phyloP scores from a whole-genome alignment of 1,140 invertebrate genomes.

The Micrasema minimum region DNA sequence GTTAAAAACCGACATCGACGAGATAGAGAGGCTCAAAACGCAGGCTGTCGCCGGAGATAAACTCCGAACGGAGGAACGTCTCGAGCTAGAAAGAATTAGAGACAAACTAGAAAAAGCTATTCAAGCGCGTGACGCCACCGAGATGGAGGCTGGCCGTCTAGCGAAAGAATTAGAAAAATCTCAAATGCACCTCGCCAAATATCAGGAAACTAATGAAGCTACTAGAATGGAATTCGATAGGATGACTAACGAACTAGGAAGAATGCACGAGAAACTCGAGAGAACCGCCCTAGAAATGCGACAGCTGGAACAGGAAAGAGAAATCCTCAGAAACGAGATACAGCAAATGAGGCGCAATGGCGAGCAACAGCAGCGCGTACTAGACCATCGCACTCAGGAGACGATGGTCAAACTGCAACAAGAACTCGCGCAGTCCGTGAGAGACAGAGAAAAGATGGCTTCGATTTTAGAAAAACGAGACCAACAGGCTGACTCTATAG shows the following conservation, averaged over 20 bases:
- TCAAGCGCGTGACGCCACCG: constrained; percentile 80
- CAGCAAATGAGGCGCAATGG: constrained; percentile 73
- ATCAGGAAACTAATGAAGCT: constrained; percentile 81
- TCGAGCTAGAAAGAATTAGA: constrained; percentile 84
- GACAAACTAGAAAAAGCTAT: constrained; percentile 89
- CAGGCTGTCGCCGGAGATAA: constrained; percentile 72
- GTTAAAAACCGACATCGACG: constrained; percentile 74
- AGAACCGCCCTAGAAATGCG: constrained; percentile 74
- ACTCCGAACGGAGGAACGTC: constrained; percentile 68
- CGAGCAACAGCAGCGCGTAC: constrained; percentile 73
- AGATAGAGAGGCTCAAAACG: constrained; percentile 74
- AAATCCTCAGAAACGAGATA: constrained; percentile 75
- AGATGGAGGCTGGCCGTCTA: constrained; percentile 84
- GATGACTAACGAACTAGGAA: constrained; percentile 80
- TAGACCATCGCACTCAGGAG: constrained; percentile 73
- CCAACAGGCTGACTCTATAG: constrained; percentile 82
- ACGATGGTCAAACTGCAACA: constrained; percentile 74
- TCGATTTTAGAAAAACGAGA: constrained; percentile 79
- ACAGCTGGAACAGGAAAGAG: constrained; percentile 76
- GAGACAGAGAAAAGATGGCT: constrained; percentile 79
- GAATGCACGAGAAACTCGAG: constrained; percentile 82
- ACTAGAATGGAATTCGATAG: constrained; percentile 85
- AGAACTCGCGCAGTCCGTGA: constrained; percentile 75
- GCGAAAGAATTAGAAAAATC: constrained; percentile 89
- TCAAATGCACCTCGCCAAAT: constrained; percentile 82